Conservation (phyloP, 2,888 invertebrate species). For the Noctuana brunneofusca region DNA sequence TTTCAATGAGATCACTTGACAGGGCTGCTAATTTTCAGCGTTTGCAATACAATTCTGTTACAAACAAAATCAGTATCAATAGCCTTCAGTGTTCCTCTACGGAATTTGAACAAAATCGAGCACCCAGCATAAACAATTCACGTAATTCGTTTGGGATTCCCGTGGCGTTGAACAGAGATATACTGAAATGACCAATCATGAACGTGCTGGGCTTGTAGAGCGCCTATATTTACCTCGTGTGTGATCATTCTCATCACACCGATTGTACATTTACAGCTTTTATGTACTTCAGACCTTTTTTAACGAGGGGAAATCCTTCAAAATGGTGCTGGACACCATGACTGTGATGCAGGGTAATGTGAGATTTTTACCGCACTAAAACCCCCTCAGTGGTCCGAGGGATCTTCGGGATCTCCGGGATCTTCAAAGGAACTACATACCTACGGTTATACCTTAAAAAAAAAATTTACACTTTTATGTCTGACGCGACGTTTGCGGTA, state of each 20-base stretch:
- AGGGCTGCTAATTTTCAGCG: no score
- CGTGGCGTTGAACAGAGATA: conserved; percentile 71
- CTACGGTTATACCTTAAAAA: no score
- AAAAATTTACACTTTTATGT: no score
- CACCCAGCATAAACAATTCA: conserved; percentile 67
- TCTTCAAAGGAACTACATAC: no score
- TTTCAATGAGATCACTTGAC: no score
- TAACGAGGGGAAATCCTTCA: not conserved
- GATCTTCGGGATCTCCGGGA: no score
- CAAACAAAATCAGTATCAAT: not conserved
- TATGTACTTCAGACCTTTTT: not conserved
- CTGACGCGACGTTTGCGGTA: no score
- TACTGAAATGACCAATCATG: conserved; percentile 80
- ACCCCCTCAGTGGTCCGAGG: no score
- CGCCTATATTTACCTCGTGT: conserved; percentile 55
- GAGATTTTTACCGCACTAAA: no score
- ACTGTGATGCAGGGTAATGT: no score
- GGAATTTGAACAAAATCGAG: conserved; percentile 50
- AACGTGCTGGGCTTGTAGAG: conserved; percentile 67
- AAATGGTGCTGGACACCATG: not conserved
- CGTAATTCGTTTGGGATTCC: conserved; percentile 72
- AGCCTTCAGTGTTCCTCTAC: conserved; percentile 36
- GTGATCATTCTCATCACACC: conserved; percentile 53
- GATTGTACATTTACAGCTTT: conserved; percentile 30
- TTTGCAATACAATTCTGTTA: no score